Evolutionary conservation across 1,140 invertebrate species (phyloP), one percentile per base, ranked within the genome.

Genomic region (Papilio polyxenes): DNA sequence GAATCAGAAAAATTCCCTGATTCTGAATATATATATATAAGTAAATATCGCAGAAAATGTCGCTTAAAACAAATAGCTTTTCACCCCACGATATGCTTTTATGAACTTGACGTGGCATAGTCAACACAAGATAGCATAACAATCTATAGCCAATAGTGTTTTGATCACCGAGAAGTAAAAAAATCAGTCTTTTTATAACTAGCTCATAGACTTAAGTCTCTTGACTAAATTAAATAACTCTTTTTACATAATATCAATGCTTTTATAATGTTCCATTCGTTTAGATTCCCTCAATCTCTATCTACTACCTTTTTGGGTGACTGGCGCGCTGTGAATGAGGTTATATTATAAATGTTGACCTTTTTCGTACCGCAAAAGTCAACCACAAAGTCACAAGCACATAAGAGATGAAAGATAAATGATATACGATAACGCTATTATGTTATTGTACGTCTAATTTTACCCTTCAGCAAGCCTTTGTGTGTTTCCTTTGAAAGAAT

Each of bases 371-470:
- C 10, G 10, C 15, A 56, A 77, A 77, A 31, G 23, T 77, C 10
- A 77, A 53, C 15, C 31, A 11, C 49, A 23, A 77, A 20, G 20
- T 56, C 75, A 77, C 13, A 77, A 56, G 53, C 23, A 44, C 37
- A 75, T 75, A 23, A 56, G 49, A 49, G 75, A 77, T 56, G 48
- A 53, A 77, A 37, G 51, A 23, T 77, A 53, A 56, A 17, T 56
- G 75, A 56, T 77, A 77, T 53, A 37, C 75, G 75, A 77, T 72
- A 72, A 31, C 31, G 75, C 49, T 56, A 77, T 77, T 77, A 31
- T 56, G 75, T 77, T 72, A 69, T 69, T 76, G 20, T 51, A 56
- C 20, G 75, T 31, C 13, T 53, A 31, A 77, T 77, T 56, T 77
- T 77, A 77, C 51, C 44, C 40, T 51, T 56, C 56, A 76, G 49